Base-by-base conservation (phyloP, 2,113 vertebrate species). In the Irena cyanogastra region DNA sequence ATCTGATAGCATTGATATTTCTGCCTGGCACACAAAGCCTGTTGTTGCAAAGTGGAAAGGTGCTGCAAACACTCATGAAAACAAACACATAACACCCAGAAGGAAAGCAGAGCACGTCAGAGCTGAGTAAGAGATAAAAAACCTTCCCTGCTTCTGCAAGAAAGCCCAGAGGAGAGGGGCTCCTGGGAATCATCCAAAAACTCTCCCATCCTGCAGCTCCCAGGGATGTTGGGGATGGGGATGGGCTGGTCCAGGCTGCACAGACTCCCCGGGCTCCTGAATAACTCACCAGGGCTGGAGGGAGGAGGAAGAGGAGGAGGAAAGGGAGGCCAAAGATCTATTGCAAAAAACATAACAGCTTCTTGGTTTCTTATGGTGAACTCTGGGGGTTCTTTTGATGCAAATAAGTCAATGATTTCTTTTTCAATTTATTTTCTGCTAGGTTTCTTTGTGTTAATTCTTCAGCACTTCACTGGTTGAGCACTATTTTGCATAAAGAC, bases 211-310 rank as follows among this genome's bases (percentile, higher is more conserved):
- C 60, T 57, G 31, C 24, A 24, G 31, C 2, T 2, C n/a, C n/a
- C 3, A 7, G 35, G 4, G 1, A 0, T 24, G 30, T 0, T 37
- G 45, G 37, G 16, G 39, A 4, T 31, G 31, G 24, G n/a, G 13
- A 26, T 42, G 39, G 31, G 33, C 9, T 52, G 59, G 23, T n/a
- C 83, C 61, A 64, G 76, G 49, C 26, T 76, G 53, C 19, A 6
- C 3, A 21, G 45, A 49, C n/a, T 21, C 16, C n/a, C 30, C 1
- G 0, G 10, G 59, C 11, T 72, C 41, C 9, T 7, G 52, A 61
- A 50, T 1, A 7, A 4, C 23, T 39, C 23, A 7, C 14, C 23
- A 22, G 13, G 45, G 16, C 50, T 84, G 45, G 3, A 50, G 72
- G 30, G 31, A 80, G 21, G 22, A 63, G 8, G 35, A 18, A 11